Percentiles rank a stretch among this genome's conserved stretches.
Evolutionary conservation across 1,140 invertebrate species (phyloP).

Genomic region (Eumaeus atala): DNA sequence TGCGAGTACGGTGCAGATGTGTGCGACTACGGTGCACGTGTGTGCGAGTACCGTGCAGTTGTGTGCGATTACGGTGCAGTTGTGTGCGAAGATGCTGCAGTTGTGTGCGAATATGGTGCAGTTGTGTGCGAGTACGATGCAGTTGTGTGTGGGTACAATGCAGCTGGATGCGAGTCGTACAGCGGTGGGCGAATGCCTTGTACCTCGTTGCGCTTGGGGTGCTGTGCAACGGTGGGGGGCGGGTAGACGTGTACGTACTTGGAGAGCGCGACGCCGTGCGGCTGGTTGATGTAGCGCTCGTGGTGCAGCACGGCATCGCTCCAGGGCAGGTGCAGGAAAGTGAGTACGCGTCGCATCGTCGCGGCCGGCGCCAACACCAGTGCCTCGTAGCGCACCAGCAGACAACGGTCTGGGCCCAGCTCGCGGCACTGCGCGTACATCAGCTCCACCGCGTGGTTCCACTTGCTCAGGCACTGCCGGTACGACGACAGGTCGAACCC

Average conservation of each 20-base stretch:
- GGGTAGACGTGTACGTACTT: constrained; percentile 78
- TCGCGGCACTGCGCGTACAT: constrained; percentile 96
- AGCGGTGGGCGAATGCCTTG: too few species aligned
- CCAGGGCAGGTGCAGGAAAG: constrained; percentile 96
- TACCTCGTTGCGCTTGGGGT: too few species aligned
- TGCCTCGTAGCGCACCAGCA: constrained; percentile 95
- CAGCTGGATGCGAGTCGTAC: neutral
- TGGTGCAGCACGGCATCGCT: constrained; percentile 97
- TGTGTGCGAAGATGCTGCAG: neutral
- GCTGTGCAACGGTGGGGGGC: too few species aligned
- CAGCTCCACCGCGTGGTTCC: constrained; percentile 95
- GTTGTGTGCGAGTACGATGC: neutral
- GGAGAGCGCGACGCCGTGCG: constrained; percentile 91
- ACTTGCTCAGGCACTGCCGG: constrained; percentile 94
- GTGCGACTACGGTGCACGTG: too few species aligned
- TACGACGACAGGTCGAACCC: constrained; percentile 97
- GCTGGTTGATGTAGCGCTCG: constrained; percentile 97
- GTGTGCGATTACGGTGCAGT: too few species aligned
- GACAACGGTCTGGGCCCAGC: constrained; percentile 87
- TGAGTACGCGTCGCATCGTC: constrained; percentile 92
- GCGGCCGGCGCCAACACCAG: constrained; percentile 93
- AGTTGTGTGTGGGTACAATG: too few species aligned
- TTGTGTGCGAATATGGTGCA: neutral
- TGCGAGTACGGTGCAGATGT: too few species aligned
- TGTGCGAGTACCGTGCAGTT: too few species aligned